Conservation (phyloP, 2,113 vertebrate genomes). For the Dipodomys stephensi region DNA sequence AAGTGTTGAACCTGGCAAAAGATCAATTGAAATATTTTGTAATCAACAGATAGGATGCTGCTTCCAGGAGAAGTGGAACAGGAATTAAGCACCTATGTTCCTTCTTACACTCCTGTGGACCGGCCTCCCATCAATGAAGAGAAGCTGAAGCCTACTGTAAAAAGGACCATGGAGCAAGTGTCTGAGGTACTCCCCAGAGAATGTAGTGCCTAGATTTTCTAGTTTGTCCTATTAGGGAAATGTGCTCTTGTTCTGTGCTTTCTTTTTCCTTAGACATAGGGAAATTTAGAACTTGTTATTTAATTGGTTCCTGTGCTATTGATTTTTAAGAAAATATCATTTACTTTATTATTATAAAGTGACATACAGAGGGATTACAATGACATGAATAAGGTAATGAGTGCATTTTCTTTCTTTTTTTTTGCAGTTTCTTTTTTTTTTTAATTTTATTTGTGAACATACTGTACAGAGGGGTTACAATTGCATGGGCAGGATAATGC, state of each 20-base stretch:
- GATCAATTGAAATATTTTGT: slow-evolving; percentile 66
- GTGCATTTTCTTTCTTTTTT: no score
- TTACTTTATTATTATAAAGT: no score
- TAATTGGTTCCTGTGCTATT: background rate
- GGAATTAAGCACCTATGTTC: background rate
- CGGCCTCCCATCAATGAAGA: slow-evolving; percentile 64
- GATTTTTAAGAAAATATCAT: no score
- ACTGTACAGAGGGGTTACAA: no score
- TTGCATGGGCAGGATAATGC: no score
- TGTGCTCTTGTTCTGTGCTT: background rate
- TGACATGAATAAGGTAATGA: no score
- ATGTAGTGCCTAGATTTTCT: background rate
- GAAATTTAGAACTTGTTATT: slow-evolving; percentile 17
- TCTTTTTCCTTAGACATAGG: slow-evolving; percentile 23
- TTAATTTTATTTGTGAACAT: no score
- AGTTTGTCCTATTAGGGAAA: background rate
- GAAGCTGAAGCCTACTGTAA: slow-evolving; percentile 14
- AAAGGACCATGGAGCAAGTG: background rate
- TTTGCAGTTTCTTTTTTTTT: no score
- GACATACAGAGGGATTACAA: no score
- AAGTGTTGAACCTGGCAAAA: background rate
- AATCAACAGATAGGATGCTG: slow-evolving; percentile 77
- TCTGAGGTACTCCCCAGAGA: slow-evolving; percentile 72
- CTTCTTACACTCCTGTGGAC: slow-evolving; percentile 59
- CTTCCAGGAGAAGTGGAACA: slow-evolving; percentile 88